A percentile compares a stretch with the other conserved stretches of the same genome.
Conservation (phyloP, 2,797 vertebrate genomes). For the Eospalax fontanierii region DNA sequence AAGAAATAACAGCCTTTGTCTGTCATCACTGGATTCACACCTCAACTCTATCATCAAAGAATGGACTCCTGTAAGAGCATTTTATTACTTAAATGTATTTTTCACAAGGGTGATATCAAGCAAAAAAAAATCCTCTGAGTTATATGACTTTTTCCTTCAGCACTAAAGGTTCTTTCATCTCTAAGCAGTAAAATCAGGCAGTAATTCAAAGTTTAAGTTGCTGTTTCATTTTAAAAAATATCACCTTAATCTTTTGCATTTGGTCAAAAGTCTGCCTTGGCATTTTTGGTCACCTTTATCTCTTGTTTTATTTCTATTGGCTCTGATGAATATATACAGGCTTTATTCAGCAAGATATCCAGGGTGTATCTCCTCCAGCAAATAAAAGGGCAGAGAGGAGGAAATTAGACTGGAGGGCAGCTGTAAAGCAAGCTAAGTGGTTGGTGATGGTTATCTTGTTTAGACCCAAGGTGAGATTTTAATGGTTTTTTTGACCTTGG, state of each 20-base stretch:
- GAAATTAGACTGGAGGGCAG: background rate
- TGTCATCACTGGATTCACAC: conserved; percentile 59
- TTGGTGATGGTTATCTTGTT: conserved; percentile 24
- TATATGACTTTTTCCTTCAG: conserved; percentile 75
- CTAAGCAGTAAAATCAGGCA: conserved; percentile 81
- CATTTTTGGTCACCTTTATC: conserved; percentile 64
- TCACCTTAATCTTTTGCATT: conserved; percentile 79
- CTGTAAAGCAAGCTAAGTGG: background rate
- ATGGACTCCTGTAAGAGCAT: conserved; percentile 60
- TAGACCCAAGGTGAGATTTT: conserved; percentile 36
- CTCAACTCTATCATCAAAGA: conserved; percentile 75
- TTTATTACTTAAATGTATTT: conserved; percentile 86
- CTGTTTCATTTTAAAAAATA: conserved; percentile 81
- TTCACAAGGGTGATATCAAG: conserved; percentile 72
- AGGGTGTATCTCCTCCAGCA: conserved; percentile 15
- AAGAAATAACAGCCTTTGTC: conserved; percentile 23
- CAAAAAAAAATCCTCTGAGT: conserved; percentile 82
- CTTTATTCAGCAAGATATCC: conserved; percentile 55
- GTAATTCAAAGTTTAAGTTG: conserved; percentile 81
- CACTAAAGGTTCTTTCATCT: conserved; percentile 81
- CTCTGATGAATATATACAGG: conserved; percentile 62
- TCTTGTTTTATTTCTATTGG: conserved; percentile 53
- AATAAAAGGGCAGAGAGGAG: background rate
- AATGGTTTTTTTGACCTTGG: conserved; percentile 73
- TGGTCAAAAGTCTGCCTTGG: conserved; percentile 70